Evolutionary conservation across 1,140 invertebrate genomes (phyloP).

Genomic region (Drosophila neocordata): DNA sequence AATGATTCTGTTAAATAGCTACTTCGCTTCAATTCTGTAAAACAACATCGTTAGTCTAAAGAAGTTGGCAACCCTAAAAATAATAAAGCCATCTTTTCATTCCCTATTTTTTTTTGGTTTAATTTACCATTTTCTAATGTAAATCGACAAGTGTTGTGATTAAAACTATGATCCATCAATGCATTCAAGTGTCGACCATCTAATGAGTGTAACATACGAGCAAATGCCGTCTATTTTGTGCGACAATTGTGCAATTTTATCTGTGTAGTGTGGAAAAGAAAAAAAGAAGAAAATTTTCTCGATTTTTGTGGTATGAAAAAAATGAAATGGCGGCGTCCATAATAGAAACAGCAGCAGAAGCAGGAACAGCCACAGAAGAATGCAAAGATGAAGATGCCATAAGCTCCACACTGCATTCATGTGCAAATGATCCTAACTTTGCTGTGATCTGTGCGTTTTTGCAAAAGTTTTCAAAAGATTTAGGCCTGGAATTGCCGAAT

Average conservation of each 20-base stretch:
- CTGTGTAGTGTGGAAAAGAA: conserved; percentile 59
- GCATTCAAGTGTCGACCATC: conserved; percentile 26
- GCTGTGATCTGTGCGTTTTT: conserved; percentile 97
- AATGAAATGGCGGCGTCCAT: conserved; percentile 78
- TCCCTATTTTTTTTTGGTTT: conserved; percentile 34
- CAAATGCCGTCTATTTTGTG: conserved; percentile 54
- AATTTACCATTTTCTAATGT: conserved; percentile 33
- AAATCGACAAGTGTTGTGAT: conserved; percentile 20
- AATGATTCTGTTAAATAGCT: too few species aligned
- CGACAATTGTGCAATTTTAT: conserved; percentile 39
- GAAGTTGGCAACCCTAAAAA: conserved; percentile 18
- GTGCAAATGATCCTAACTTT: conserved; percentile 97
- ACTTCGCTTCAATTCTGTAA: too few species aligned
- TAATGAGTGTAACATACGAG: conserved; percentile 22
- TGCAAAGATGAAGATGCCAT: conserved; percentile 74
- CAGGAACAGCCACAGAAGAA: conserved; percentile 53
- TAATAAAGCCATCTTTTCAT: conserved; percentile 39
- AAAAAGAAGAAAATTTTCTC: conserved; percentile 64
- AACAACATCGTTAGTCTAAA: too few species aligned
- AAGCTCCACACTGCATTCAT: conserved; percentile 84
- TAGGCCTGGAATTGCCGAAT: conserved; percentile 89
- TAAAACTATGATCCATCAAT: conserved; percentile 49
- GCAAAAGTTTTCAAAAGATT: conserved; percentile 92
- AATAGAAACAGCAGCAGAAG: conserved; percentile 53
- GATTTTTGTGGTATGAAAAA: conserved; percentile 65